Evolutionary conservation across 2,888 invertebrate species (phyloP), one percentile per base, ranked within the genome.

Genomic region (Spicauda simplicius): DNA sequence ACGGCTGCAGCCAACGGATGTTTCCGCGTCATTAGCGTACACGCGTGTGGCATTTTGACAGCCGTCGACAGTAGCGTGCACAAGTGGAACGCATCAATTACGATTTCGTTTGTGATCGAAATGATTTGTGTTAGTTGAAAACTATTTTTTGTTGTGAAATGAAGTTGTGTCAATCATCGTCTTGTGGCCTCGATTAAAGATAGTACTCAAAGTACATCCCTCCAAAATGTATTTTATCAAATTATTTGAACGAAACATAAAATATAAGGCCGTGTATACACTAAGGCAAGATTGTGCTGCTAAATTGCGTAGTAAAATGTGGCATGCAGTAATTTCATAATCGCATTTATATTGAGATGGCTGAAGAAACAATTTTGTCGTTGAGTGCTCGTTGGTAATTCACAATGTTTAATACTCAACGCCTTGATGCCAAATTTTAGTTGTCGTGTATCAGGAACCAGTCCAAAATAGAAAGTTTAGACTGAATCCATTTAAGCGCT

Each of bases 221-320:
- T n/a, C n/a, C n/a, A 45, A 45, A 16, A 45, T 59, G 14, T 45
- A 45, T 45, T 45, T n/a, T 45, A 45, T 45, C 45, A 45, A 45
- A n/a, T 45, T 45, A 45, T 45, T 45, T 45, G n/a, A 45, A 45
- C 14, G 5, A 45, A 45, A 7, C 41, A 45, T 45, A 45, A n/a
- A 45, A 37, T 37, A 37, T 37, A 45, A 45, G 45, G 45, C n/a
- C 45, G 45, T 45, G n/a, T 33, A 25, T 45, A 45, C 14, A 45
- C 45, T n/a, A 45, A n/a, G n/a, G n/a, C 14, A n/a, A 45, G 4
- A 7, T 37, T 37, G 8, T n/a, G n/a, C n/a, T 25, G 25, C 2
- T 25, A 25, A 25, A 25, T 4, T 25, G 25, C 25, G 25, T 25
- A 25, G 25, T 25, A 4, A 25, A 25, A 25, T 25, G 25, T 25